Evolutionary conservation across 2,888 invertebrate genomes (phyloP).

Genomic region (Zonitis immaculata): DNA sequence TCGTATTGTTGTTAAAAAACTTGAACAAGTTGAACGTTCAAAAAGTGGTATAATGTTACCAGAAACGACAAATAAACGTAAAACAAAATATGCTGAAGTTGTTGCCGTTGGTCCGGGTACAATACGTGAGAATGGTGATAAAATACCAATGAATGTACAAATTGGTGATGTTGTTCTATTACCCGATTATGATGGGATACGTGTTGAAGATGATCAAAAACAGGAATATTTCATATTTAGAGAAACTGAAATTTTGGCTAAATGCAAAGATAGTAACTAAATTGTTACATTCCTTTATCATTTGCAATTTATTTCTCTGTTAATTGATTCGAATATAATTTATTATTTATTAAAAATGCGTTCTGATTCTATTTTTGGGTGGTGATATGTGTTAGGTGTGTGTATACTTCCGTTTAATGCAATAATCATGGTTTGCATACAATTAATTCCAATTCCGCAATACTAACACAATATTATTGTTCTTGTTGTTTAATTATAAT

Average conservation of each 20-base stretch:
- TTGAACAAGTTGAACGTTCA: conserved; percentile 27
- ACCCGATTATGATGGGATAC: conserved; percentile 96
- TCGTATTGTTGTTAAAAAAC: conserved; percentile 33
- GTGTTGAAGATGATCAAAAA: conserved; percentile 81
- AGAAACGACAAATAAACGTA: conserved; percentile 21
- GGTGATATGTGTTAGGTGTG: no score
- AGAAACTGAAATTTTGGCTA: conserved; percentile 91
- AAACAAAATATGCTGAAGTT: conserved; percentile 29
- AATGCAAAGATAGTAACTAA: conserved; percentile 62
- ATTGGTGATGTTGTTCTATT: conserved; percentile 90
- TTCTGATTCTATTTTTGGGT: no score
- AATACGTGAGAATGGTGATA: conserved; percentile 62
- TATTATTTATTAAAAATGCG: no score
- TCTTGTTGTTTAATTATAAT: no score
- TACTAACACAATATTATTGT: no score
- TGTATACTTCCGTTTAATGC: no score
- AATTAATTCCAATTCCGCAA: no score
- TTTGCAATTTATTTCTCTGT: no score
- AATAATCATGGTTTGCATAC: no score
- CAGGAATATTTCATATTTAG: conserved; percentile 86
- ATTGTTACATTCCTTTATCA: no score
- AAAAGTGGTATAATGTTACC: conserved; percentile 37
- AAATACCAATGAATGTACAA: conserved; percentile 71
- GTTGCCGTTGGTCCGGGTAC: conserved; percentile 37
- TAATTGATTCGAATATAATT: not conserved